Evolutionary conservation across 2,888 invertebrate genomes (phyloP), one percentile per base, ranked within the genome.

Genomic region (Erebia palarica): DNA sequence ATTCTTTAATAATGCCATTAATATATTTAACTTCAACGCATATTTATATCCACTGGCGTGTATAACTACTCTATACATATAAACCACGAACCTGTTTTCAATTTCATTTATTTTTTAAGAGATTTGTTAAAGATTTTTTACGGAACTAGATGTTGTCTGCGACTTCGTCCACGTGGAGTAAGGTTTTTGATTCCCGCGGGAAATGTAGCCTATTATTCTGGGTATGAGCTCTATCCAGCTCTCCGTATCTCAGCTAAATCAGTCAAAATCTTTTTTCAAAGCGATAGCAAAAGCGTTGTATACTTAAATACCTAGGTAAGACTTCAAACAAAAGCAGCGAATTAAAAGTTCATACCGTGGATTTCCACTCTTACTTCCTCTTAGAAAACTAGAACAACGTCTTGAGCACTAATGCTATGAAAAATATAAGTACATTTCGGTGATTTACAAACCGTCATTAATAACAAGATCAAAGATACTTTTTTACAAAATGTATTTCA

Each of bases 1-100:
- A 86, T 84, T 86, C 84, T 87, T 75, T 73, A 72, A 65, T 75
- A 70, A 66, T 57, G 49, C 44, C 66, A 47, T 58, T 66, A 63
- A 21, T 57, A 70, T 47, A 63, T 63, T 47, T 18, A 51, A n/a
- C 27, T 51, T 16, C 10, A 14, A 51, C 9, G 49, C 21, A 63
- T 61, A 16, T 63, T 63, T 63, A 14, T 8, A 47, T 63, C 42
- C 5, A 44, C 42, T 61, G 11, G 11, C 47, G 47, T 61, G 9
- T 47, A 10, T 10, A n/a, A n/a, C n/a, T n/a, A 16, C 8, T 10
- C 18, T 18, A n/a, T n/a, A n/a, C n/a, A 3, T 27, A 27, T 14
- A 51, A 51, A n/a, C 7, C n/a, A 55, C 55, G 18, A 10, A 18
- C 10, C 18, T 55, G 53, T 10, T 53, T 16, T 16, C 2, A 8